Evolutionary conservation across 2,113 vertebrate genomes (phyloP).

Genomic region (Oreochromis spilurus): DNA sequence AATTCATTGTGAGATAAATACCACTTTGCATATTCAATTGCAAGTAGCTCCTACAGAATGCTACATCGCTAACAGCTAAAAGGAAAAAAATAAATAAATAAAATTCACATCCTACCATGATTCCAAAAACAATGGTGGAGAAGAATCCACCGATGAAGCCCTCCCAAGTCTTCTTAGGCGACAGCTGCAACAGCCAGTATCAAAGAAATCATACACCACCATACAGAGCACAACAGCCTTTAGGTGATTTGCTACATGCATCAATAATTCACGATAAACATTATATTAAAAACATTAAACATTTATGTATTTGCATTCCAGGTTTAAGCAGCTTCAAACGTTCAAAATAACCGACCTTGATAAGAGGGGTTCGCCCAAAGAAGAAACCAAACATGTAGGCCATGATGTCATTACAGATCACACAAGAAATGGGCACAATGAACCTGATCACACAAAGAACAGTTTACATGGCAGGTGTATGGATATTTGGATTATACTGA

Average conservation of each 20-base stretch:
- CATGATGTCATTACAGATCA: conserved; percentile 99
- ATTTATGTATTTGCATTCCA: background rate
- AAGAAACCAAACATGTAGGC: conserved; percentile 99
- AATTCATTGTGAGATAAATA: background rate
- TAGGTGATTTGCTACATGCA: background rate
- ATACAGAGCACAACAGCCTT: background rate
- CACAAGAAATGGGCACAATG: conserved; percentile 96
- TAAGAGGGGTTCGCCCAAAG: conserved; percentile 95
- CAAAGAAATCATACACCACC: background rate
- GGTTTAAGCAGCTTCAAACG: fast-evolving
- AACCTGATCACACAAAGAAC: conserved; percentile 77
- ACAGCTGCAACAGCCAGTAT: conserved; percentile 76
- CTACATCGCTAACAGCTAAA: background rate
- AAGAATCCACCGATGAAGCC: conserved; percentile 98
- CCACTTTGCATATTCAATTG: background rate
- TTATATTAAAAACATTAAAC: fast-evolving
- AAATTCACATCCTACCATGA: conserved; percentile 77
- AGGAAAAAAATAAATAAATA: background rate
- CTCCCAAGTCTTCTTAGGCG: conserved; percentile 99
- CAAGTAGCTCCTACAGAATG: background rate
- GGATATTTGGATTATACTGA: background rate
- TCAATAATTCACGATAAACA: background rate
- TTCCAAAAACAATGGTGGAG: conserved; percentile 89
- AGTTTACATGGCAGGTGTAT: background rate
- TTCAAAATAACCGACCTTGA: conserved; percentile 81